phyloP scores from a whole-genome alignment of 2,113 vertebrate genomes.

The Ammodramus savannarum region DNA sequence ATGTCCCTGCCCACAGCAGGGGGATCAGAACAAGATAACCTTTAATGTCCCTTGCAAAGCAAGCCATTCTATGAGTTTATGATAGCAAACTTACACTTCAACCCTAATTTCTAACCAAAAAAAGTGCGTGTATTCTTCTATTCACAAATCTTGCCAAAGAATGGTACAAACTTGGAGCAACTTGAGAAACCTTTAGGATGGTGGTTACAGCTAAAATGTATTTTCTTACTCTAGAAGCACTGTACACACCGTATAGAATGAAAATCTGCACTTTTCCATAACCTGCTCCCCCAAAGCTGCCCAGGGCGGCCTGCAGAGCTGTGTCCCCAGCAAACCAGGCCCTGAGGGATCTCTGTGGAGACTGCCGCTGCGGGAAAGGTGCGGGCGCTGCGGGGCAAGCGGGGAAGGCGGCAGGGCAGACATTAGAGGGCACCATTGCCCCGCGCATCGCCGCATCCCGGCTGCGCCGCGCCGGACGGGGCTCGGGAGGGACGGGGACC shows the following conservation, averaged over 20 bases:
- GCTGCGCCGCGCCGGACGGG: neutral
- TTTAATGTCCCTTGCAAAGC: neutral
- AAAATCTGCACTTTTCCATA: rapidly evolving
- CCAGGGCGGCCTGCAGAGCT: neutral
- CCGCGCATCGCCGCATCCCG: neutral
- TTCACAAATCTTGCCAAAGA: neutral
- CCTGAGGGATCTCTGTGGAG: rapidly evolving
- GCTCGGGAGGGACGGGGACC: no score
- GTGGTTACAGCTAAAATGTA: neutral
- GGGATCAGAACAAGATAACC: neutral
- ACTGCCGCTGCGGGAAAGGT: no score
- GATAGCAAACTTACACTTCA: neutral
- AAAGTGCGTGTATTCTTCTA: neutral
- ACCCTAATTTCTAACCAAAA: neutral
- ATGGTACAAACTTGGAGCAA: neutral
- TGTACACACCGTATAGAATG: rapidly evolving
- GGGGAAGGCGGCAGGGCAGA: neutral
- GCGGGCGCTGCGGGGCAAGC: neutral
- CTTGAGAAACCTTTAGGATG: neutral
- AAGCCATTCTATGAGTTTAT: neutral
- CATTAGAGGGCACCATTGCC: slow-evolving; percentile 62
- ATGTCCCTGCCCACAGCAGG: neutral
- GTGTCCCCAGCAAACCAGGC: rapidly evolving
- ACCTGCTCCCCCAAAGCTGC: neutral
- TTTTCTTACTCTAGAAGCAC: neutral